Evolutionary conservation across 2,797 vertebrate genomes (phyloP).

Genomic region (Lacerta viridis): DNA sequence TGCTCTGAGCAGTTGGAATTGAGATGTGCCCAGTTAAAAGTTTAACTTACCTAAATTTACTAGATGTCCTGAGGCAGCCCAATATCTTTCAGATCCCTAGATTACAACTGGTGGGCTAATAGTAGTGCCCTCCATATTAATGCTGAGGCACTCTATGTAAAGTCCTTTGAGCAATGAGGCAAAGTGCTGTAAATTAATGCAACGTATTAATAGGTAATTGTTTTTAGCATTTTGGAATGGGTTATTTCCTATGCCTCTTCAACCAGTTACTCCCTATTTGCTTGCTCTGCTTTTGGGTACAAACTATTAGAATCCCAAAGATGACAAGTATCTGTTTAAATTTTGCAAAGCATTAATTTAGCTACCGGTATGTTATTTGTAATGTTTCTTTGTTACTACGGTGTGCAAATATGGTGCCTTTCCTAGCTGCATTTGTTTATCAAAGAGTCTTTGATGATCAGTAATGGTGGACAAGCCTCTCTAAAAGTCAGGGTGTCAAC

Average conservation of each 20-base stretch:
- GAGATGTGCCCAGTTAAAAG: background rate
- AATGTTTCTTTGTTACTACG: constrained; percentile 10
- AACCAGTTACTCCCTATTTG: background rate
- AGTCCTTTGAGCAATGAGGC: background rate
- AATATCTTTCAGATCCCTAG: background rate
- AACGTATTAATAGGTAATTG: background rate
- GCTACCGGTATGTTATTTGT: background rate
- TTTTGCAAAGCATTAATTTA: background rate
- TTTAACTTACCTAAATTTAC: background rate
- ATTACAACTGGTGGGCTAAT: background rate
- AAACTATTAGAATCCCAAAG: background rate
- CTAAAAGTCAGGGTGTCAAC: constrained; percentile 20
- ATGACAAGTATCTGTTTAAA: background rate
- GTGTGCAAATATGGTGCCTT: constrained; percentile 6
- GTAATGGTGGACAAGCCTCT: too few species aligned
- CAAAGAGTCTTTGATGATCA: background rate
- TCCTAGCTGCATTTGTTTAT: background rate
- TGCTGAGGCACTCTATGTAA: background rate
- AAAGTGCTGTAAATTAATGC: constrained; percentile 27
- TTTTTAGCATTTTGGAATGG: constrained; percentile 4
- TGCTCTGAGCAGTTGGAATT: background rate
- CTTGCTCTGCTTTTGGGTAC: background rate
- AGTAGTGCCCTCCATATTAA: background rate
- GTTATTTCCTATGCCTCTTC: background rate
- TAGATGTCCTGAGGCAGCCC: background rate